Percentiles rank a stretch among this genome's conserved stretches.
phyloP scores from a whole-genome alignment of 2,113 vertebrate species.

The Paradisaea rubra region DNA sequence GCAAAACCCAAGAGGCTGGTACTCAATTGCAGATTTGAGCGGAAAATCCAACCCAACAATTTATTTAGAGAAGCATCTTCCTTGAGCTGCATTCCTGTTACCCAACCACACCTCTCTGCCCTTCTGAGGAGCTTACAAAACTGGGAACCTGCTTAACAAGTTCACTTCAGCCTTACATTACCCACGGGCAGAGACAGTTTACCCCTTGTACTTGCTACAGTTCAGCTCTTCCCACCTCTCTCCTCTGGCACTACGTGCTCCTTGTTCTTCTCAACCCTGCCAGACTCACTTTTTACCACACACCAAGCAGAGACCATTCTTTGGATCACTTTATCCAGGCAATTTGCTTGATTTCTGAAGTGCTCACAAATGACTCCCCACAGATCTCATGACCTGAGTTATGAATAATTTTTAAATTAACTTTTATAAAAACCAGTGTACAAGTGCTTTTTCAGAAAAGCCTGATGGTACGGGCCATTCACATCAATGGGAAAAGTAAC shows the following conservation, averaged over 20 bases:
- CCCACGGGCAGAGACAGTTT: not conserved
- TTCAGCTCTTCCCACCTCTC: not conserved
- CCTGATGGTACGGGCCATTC: accelerated
- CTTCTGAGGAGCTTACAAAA: constrained; percentile 4
- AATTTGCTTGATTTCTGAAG: not conserved
- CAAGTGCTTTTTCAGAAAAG: not conserved
- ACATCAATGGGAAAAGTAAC: not conserved
- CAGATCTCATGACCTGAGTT: not conserved
- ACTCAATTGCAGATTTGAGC: accelerated
- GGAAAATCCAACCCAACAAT: not conserved
- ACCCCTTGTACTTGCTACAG: not conserved
- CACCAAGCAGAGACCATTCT: not conserved
- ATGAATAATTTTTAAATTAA: not conserved
- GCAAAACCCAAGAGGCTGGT: not conserved
- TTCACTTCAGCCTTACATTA: not conserved
- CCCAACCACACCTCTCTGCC: not conserved
- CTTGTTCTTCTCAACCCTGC: not conserved
- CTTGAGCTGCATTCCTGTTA: constrained; percentile 9
- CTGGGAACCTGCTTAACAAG: constrained; percentile 49
- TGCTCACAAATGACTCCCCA: not conserved
- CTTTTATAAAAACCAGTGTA: not conserved
- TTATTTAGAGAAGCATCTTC: not conserved
- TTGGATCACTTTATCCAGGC: not conserved
- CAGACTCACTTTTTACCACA: not conserved
- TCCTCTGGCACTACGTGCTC: not conserved